These are phyloP conservation scores for Pheosia tremula DNA, from an alignment of 2,888 invertebrate species.

Conservation along the genomic window DNA sequence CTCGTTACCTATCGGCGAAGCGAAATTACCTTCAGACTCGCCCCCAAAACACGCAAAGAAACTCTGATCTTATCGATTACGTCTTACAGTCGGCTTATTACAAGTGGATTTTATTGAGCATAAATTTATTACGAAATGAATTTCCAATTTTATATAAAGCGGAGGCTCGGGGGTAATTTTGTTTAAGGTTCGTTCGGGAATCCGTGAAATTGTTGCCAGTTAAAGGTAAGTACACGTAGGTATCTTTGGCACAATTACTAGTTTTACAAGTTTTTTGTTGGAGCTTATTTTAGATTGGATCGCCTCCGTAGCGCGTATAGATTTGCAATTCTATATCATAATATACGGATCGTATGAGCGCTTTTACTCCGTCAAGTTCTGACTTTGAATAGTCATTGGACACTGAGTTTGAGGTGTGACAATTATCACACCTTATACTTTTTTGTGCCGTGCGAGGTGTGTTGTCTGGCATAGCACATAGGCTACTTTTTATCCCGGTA, in stretches of 20 bases:
- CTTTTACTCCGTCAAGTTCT: too few species aligned
- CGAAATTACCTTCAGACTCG: neutral
- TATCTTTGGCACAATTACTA: neutral
- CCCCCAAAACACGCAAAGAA: slow-evolving; percentile 9
- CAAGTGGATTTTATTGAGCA: slow-evolving; percentile 12
- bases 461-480: too few species aligned
- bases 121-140: slow-evolving; percentile 13
- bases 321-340: too few species aligned
- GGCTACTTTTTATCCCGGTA: too few species aligned
- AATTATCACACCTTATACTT: too few species aligned
- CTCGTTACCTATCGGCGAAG: neutral
- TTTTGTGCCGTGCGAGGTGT: too few species aligned
- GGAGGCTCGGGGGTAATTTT: slow-evolving; percentile 8
- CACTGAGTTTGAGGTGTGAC: too few species aligned
- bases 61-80: slow-evolving; percentile 19
- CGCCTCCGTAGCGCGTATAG: too few species aligned
- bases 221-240: slow-evolving; percentile 1
- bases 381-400: too few species aligned
- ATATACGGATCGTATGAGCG: too few species aligned
- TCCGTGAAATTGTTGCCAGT: slow-evolving; percentile 9
- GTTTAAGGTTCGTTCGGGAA: slow-evolving; percentile 4
- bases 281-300: neutral
- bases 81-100: slow-evolving; percentile 6
- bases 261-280: neutral
- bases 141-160: slow-evolving; percentile 12